Base-by-base conservation (phyloP, 2,888 invertebrate species). In the Phorcus lineatus region DNA sequence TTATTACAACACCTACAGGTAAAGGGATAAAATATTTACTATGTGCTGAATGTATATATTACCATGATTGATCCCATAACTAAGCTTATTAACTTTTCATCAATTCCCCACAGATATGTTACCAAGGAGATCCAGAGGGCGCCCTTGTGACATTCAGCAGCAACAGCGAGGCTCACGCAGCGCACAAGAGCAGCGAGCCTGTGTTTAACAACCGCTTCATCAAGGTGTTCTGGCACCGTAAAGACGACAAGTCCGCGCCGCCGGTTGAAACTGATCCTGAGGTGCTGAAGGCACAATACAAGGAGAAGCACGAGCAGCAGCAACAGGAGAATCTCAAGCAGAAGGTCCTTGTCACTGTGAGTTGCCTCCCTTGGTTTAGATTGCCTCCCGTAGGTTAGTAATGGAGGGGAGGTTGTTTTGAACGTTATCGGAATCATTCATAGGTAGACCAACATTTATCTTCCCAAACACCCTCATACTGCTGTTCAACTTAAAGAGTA, bases 141-240 rank as follows among this genome's bases (percentile, higher is more conserved):
- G 99, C 99, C 0, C 95, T 99, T 54, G 96, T 99, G 2, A 97
- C 98, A 0, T 99, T 97, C 94, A 96, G 96, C 11, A 96, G 95
- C 79, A 97, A 97, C 77, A 95, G 96, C 0, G 98, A 99, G 91
- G 99, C 99, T 0, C 96, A 96, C 91, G 96, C 97, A 1, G 99
- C 99, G 0, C 98, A 98, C 94, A 95, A 97, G 88, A 98, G 98
- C 91, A 97, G 98, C 0, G 98, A 98, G 93, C 99, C 99, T 0
- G 98, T 99, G 4, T 95, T 99, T 77, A 99, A 99, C 93, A 99
- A 99, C 93, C 95, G 99, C 74, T 99, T 99, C 92, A 99, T 99
- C 90, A 97, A 98, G 91, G 97, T 99, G 0, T 99, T 98, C 94
- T 99, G 98, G 98, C 97, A 99, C 92, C 96, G 96, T 57, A 85